Conservation (phyloP, 2,797 vertebrate species). For the Tolypeutes matacus region DNA sequence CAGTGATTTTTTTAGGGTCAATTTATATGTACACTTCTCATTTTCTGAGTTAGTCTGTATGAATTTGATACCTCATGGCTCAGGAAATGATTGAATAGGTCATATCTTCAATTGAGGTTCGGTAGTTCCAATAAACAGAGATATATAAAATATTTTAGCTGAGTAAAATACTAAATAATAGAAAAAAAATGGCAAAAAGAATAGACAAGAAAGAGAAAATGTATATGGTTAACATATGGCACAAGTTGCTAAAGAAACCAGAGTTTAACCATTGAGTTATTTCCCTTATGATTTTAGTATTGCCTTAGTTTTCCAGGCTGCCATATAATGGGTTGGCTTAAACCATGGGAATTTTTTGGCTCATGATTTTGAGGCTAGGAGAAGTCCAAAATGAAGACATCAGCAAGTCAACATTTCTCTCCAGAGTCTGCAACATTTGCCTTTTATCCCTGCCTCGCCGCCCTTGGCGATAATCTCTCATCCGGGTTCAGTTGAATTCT, state of each 20-base stretch:
- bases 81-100: slow-evolving; percentile 6
- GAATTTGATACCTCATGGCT: slow-evolving; percentile 16
- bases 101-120: not conserved
- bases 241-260: not conserved
- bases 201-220: not conserved
- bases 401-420: no score
- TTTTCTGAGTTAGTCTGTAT: slow-evolving; percentile 30
- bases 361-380: no score
- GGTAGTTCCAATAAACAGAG: not conserved
- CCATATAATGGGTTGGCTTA: no score
- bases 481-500: no score
- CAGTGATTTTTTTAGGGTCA: slow-evolving; percentile 48
- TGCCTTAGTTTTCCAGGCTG: no score
- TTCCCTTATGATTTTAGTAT: not conserved
- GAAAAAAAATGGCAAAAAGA: not conserved
- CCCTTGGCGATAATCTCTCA: no score
- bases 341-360: no score
- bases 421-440: no score
- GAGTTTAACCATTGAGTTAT: not conserved
- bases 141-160: slow-evolving; percentile 5
- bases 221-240: not conserved
- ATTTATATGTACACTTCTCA: slow-evolving; percentile 55
- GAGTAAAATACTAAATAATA: not conserved
- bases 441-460: no score
- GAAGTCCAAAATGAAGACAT: no score